Percentiles rank a stretch among this genome's conserved stretches.
These are phyloP conservation scores for Dromas ardeola DNA, from an alignment of 2,113 vertebrate species.

Conservation along the genomic window DNA sequence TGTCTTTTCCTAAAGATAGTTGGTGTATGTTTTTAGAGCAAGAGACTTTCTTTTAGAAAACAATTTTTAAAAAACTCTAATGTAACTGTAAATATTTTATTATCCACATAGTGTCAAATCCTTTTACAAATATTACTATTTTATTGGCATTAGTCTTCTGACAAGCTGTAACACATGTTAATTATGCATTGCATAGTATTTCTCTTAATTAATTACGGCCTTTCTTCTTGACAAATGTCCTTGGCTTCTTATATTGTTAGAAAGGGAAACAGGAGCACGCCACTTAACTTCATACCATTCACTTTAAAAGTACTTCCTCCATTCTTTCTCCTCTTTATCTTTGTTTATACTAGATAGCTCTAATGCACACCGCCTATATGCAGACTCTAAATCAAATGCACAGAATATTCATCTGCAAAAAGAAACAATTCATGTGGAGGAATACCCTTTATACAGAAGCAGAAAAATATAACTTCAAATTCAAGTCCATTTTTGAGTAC, in stretches of 20 bases:
- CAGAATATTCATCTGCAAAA: background rate
- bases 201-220: background rate
- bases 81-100: background rate
- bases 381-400: background rate
- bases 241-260: background rate
- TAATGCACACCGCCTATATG: background rate
- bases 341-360: background rate
- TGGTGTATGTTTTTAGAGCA: background rate
- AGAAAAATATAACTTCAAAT: background rate
- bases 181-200: conserved; percentile 1
- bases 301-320: background rate
- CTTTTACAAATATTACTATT: background rate
- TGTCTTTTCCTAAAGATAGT: background rate
- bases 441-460: background rate
- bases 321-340: background rate
- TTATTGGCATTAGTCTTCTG: background rate
- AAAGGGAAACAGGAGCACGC: background rate
- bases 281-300: background rate
- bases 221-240: conserved; percentile 4
- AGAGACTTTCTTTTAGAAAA: background rate
- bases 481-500: background rate
- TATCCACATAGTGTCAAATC: background rate
- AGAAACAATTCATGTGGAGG: background rate
- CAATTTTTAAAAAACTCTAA: background rate
- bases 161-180: conserved; percentile 15